Evolutionary conservation across 2,797 vertebrate species (phyloP), one percentile per base, ranked within the genome.

Genomic region (Ptychobarbus kaznakovi): DNA sequence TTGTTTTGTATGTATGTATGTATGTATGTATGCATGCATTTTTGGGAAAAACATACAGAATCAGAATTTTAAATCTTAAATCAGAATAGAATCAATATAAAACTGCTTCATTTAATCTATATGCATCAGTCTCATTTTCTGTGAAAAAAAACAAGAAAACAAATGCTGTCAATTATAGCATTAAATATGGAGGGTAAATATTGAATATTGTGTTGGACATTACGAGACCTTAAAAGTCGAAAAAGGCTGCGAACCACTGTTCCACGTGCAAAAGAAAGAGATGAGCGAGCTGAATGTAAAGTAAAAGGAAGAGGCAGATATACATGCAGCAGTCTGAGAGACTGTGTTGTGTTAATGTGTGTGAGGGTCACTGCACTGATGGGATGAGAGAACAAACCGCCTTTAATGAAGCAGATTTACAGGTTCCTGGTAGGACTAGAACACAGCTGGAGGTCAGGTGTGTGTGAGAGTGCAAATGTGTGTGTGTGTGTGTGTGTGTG

Each of bases 321-420:
- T 6, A 40, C 12, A 53, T 4, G 15, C 8, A 4, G 13, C 20
- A 40, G 46, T 4, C 4, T 51, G 32, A 44, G 22, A 63, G 61
- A 61, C 44, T 35, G 44, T 38, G 81, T 15, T 53, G 25, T 44
- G 66, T 42, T 58, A 13, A 8, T 51, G 72, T 63, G 73, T 44
- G 75, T 73, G 75, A 68, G 74, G 70, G 6, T 87, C 76, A 83
- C 1, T 80, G 84, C 63, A 70, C 65, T 87, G 81, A 78, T 81
- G 58, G 73, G 80, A 80, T 87, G 83, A 86, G 72, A 82, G 65
- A 79, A 85, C 88, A 91, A 89, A 88, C 88, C 84, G 58, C 81
- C 86, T 85, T 76, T 89, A 89, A 89, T 89, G 74, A 90, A 87
- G 84, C 22, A 86, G 87, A 85, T 90, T 89, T 86, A 82, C 51